Evolutionary conservation across 2,113 vertebrate genomes (phyloP).

Genomic region (Grallaria varia): DNA sequence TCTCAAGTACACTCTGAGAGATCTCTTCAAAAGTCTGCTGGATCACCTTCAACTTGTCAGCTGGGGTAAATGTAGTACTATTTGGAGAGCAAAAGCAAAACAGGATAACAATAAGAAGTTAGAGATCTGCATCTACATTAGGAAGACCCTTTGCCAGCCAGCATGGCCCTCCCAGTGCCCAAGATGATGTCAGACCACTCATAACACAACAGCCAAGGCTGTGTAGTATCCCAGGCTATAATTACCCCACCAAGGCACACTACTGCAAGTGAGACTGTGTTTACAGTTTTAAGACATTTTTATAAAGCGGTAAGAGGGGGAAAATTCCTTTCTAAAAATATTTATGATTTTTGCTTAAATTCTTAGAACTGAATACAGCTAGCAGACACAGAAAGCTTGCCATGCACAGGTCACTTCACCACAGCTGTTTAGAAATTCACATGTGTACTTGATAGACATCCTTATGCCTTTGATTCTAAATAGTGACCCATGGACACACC

Average conservation of each 20-base stretch:
- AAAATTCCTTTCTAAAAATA: not conserved
- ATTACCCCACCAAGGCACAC: not conserved
- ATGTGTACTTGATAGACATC: not conserved
- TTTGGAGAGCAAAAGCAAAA: slow-evolving; percentile 12
- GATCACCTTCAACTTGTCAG: slow-evolving; percentile 96
- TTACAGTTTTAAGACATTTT: not conserved
- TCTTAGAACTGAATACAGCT: not conserved
- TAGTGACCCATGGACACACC: not conserved
- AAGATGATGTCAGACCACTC: not conserved
- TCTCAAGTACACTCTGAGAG: slow-evolving; percentile 88
- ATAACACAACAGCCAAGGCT: not conserved
- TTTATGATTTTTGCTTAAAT: not conserved
- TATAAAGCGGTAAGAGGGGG: not conserved
- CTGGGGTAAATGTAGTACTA: slow-evolving; percentile 96
- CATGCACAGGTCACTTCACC: not conserved
- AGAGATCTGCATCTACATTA: not conserved
- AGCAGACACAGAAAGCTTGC: not conserved
- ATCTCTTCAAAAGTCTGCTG: slow-evolving; percentile 98
- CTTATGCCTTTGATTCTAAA: not conserved
- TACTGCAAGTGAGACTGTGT: not conserved
- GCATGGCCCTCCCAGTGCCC: rapidly evolving
- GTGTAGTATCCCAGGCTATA: not conserved
- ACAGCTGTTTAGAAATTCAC: not conserved
- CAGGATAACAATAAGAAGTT: not conserved
- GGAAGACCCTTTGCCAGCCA: not conserved